phyloP scores from a whole-genome alignment of 2,113 vertebrate genomes.

The Pedionomus torquatus region DNA sequence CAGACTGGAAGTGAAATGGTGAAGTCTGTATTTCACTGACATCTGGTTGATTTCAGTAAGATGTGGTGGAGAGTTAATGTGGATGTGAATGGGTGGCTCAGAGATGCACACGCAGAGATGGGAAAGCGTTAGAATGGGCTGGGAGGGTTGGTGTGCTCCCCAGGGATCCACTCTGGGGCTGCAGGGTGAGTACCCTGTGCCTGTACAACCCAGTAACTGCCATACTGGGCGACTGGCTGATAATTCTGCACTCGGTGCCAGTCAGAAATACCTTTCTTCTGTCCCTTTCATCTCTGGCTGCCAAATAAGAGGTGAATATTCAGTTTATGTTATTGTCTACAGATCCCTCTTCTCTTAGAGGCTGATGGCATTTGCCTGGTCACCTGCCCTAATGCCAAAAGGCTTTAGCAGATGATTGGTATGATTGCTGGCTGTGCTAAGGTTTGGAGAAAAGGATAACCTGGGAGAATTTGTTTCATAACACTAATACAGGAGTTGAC shows the following conservation, averaged over 20 bases:
- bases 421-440: background rate
- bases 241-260: background rate
- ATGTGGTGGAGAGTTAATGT: background rate
- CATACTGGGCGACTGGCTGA: background rate
- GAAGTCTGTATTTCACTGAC: background rate
- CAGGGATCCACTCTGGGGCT: background rate
- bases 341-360: background rate
- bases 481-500: constrained; percentile 7
- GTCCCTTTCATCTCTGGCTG: background rate
- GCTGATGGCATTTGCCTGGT: background rate
- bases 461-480: constrained; percentile 1
- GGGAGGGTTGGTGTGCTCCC: background rate
- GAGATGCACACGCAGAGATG: background rate
- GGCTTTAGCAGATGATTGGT: background rate
- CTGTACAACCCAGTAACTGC: background rate
- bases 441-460: background rate
- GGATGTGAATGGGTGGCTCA: background rate
- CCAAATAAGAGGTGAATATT: background rate
- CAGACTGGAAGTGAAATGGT: background rate
- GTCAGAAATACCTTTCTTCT: background rate
- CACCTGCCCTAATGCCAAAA: background rate
- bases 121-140: background rate
- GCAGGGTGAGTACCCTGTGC: background rate
- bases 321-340: background rate
- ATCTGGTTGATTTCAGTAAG: background rate